These are phyloP conservation scores for Spatulosminthurus flaviceps DNA, from an alignment of 2,888 invertebrate species.

Conservation along the genomic window DNA sequence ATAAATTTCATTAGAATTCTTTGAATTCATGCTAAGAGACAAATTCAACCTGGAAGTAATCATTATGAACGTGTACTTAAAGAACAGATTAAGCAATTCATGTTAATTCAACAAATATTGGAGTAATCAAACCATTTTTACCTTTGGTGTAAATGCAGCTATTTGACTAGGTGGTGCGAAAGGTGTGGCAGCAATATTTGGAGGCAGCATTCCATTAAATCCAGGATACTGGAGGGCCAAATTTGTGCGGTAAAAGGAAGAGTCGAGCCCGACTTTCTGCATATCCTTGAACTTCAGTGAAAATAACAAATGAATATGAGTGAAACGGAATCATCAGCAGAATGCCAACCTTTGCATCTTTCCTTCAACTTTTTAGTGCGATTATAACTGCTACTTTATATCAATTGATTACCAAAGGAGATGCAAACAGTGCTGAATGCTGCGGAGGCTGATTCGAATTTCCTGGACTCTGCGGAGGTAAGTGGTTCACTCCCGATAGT, in stretches of 20 bases:
- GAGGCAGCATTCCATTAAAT: conserved; percentile 79
- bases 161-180: conserved; percentile 89
- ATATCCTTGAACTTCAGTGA: conserved; percentile 85
- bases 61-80: no score
- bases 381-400: no score
- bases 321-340: no score
- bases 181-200: conserved; percentile 81
- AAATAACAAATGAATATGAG: no score
- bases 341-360: no score
- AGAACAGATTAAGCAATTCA: no score
- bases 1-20: no score
- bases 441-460: conserved; percentile 64
- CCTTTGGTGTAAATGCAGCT: conserved; percentile 89
- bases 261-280: conserved; percentile 82
- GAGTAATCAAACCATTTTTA: no score
- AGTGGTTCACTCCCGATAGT: conserved; percentile 72
- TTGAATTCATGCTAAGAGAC: no score
- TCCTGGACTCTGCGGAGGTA: conserved; percentile 70
- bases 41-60: no score
- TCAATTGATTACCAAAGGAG: conserved; percentile 73
- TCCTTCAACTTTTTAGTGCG: no score
- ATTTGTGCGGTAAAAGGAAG: conserved; percentile 80
- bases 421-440: conserved; percentile 69
- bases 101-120: no score
- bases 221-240: conserved; percentile 78